Evolutionary conservation across 1,140 invertebrate genomes (phyloP), one percentile per base, ranked within the genome.

Genomic region (Philotrypesis tridentata): DNA sequence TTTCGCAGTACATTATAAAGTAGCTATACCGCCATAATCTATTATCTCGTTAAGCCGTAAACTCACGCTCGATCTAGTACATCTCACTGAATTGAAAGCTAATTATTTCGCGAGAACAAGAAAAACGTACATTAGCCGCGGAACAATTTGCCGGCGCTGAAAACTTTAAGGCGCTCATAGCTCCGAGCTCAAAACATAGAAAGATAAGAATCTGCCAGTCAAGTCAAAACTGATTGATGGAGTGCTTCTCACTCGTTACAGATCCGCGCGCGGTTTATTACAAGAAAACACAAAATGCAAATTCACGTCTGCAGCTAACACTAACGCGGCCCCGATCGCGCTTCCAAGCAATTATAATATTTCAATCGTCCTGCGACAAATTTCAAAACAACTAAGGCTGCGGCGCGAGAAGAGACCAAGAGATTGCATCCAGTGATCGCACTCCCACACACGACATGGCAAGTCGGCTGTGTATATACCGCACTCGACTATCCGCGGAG

Each of bases 291-390:
- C n/a, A 55, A 55, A 55, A 55, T 55, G 21, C 40, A 55, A 55
- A 21, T 55, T n/a, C 17, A 55, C 21, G 48, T 55, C 7, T 55
- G 33, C 33, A 55, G 0, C 21, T 1, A 6, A 17, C 21, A 55
- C n/a, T 55, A 55, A n/a, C 7, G 48, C 48, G 17, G 6, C 21
- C 33, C 4, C 33, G 33, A 37, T 9, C 3, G 14, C 43, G 43
- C 2, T 17, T 0, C 17, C 48, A 73, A 48, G 40, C 27, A 73
- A 73, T 73, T 73, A 73, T 73, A 73, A 73, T 73, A 27, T 71
- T n/a, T 37, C 33, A 43, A 71, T 73, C 17, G 43, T 37, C 70
- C 6, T 55, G 25, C 25, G 71, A 55, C 11, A 29, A 73, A 73
- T 55, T 73, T 61, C 6, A 63, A 74, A 33, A 79, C 33, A 33